Percentiles rank a stretch among this genome's conserved stretches.
phyloP scores from a whole-genome alignment of 1,140 invertebrate genomes.

The Panonychus citri region DNA sequence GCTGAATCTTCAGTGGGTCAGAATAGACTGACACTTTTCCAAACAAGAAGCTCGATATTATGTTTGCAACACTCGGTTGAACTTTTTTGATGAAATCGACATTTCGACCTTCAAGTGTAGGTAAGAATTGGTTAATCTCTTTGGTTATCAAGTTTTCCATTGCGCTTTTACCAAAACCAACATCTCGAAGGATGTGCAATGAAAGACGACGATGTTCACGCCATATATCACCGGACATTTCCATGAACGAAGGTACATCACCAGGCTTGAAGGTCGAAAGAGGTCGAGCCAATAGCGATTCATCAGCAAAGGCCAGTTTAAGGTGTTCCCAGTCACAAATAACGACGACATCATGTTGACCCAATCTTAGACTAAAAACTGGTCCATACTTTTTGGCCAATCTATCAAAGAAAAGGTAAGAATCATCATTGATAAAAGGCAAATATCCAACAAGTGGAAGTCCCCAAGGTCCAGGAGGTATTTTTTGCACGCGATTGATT shows the following conservation, averaged over 20 bases:
- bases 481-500: too few species aligned
- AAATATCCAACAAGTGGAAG: background rate
- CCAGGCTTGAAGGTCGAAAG: background rate
- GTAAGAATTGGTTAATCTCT: background rate
- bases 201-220: constrained; percentile 44
- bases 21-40: constrained; percentile 11
- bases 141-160: background rate
- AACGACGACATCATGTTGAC: background rate
- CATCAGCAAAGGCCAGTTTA: background rate
- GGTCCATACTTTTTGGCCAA: background rate
- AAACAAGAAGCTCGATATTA: constrained; percentile 12
- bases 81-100: background rate
- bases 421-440: background rate
- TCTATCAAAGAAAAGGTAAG: background rate
- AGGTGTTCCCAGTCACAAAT: background rate
- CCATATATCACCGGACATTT: constrained; percentile 36
- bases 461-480: background rate
- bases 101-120: background rate
- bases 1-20: background rate
- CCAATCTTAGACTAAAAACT: constrained; percentile 20
- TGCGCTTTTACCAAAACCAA: constrained; percentile 32
- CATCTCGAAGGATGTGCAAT: constrained; percentile 37
- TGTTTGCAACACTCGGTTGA: constrained; percentile 9
- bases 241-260: background rate
- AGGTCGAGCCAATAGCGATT: background rate